Conservation (phyloP, 2,797 vertebrate genomes). For the Centropyge bicolor region DNA sequence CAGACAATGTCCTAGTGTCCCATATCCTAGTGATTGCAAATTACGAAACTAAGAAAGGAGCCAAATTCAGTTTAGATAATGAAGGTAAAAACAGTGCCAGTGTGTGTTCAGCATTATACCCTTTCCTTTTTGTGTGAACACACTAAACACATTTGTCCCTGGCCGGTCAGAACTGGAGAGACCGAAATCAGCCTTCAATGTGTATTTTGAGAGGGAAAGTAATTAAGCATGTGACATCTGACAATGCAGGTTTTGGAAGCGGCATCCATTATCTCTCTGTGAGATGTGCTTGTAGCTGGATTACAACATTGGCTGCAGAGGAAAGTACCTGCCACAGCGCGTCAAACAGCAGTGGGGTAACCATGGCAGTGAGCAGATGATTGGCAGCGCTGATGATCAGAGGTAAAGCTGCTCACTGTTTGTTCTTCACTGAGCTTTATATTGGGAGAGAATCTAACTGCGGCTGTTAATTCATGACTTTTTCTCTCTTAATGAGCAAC, state of each 20-base stretch:
- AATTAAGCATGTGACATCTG: conserved; percentile 24
- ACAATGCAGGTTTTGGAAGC: conserved; percentile 15
- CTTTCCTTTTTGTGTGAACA: neutral
- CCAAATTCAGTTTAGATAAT: neutral
- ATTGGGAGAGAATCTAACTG: conserved; percentile 40
- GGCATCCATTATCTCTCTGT: conserved; percentile 26
- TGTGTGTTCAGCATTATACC: neutral
- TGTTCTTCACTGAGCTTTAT: conserved; percentile 58
- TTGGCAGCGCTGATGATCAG: conserved; percentile 56
- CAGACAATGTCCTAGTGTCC: too few relatives aligned
- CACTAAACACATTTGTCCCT: neutral
- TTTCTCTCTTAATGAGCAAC: conserved; percentile 63
- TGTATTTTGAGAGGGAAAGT: conserved; percentile 13
- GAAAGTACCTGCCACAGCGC: conserved; percentile 30
- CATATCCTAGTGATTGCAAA: neutral
- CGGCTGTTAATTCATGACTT: conserved; percentile 55
- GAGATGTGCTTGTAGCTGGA: conserved; percentile 14
- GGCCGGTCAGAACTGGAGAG: neutral
- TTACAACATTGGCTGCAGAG: conserved; percentile 6
- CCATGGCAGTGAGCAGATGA: conserved; percentile 59
- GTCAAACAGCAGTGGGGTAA: conserved; percentile 54
- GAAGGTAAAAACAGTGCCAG: neutral
- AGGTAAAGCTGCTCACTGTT: conserved; percentile 50
- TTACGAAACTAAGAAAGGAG: neutral
- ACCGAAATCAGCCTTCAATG: neutral